Conservation (phyloP, 2,888 invertebrate genomes). For the Troglohyphantes excavatus region DNA sequence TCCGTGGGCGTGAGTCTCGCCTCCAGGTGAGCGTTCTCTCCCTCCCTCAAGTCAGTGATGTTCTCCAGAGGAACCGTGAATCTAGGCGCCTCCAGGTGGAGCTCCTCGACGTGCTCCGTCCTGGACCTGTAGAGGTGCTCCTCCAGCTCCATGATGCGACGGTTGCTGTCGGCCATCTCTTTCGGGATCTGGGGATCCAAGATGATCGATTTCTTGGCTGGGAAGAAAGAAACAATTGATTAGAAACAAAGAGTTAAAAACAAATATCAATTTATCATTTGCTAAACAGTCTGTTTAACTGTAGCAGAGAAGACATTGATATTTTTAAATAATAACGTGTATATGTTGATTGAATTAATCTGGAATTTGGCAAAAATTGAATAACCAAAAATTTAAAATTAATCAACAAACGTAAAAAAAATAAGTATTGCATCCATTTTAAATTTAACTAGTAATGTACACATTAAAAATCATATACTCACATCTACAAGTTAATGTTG, state of each 20-base stretch:
- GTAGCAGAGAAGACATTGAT: too few relatives aligned
- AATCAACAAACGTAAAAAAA: too few relatives aligned
- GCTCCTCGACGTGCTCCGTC: conserved; percentile 89
- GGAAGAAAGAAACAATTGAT: conserved; percentile 4
- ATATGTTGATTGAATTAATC: too few relatives aligned
- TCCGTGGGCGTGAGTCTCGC: conserved; percentile 93
- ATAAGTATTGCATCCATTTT: too few relatives aligned
- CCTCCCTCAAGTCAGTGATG: conserved; percentile 91
- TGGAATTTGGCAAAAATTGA: too few relatives aligned
- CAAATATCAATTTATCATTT: too few relatives aligned
- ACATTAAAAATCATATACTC: conserved; percentile 72
- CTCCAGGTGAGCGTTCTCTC: conserved; percentile 97
- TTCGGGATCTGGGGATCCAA: conserved; percentile 79
- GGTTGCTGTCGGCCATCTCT: conserved; percentile 97
- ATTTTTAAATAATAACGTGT: too few relatives aligned
- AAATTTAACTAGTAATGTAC: too few relatives aligned
- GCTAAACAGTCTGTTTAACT: too few relatives aligned
- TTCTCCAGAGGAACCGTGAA: conserved; percentile 95
- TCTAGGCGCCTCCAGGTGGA: conserved; percentile 92
- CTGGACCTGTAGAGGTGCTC: conserved; percentile 91
- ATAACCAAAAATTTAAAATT: too few relatives aligned
- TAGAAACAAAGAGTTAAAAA: too few relatives aligned
- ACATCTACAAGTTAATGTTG: conserved; percentile 90
- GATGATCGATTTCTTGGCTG: conserved; percentile 79
- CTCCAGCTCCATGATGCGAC: conserved; percentile 95